phyloP scores from a whole-genome alignment of 2,888 invertebrate species.

The Agrotis ipsilon region DNA sequence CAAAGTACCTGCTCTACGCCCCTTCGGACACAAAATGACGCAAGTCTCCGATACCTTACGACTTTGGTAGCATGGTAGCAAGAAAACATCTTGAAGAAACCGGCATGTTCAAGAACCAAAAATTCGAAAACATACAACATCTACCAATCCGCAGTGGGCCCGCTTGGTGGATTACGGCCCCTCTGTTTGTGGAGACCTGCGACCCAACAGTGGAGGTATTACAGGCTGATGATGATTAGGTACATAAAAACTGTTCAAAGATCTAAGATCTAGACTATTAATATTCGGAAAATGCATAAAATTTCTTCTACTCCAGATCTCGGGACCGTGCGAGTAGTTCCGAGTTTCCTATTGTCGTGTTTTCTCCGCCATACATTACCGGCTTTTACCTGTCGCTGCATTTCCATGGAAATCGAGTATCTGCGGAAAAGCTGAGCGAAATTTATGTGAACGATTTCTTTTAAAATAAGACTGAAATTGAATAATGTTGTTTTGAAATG shows the following conservation, averaged over 20 bases:
- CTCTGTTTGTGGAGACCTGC: no score
- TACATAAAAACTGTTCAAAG: not conserved
- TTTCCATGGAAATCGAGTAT: conserved; percentile 52
- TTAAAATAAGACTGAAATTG: conserved; percentile 13
- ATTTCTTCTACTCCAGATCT: conserved; percentile 1
- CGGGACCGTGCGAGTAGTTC: conserved; percentile 4
- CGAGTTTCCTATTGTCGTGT: conserved; percentile 44
- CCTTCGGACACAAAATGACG: no score
- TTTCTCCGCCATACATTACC: conserved; percentile 57
- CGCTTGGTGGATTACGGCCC: no score
- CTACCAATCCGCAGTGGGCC: no score
- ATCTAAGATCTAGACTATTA: conserved; percentile 11
- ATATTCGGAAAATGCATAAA: conserved; percentile 2
- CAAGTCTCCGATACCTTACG: no score
- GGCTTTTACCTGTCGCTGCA: conserved; percentile 60
- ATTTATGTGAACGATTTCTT: conserved; percentile 40
- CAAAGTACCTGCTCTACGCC: no score
- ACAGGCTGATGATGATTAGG: no score
- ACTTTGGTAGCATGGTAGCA: no score
- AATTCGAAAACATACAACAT: no score
- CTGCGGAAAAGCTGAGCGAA: conserved; percentile 36
- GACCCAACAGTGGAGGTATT: no score
- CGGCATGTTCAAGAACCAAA: no score
- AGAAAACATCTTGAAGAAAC: no score
- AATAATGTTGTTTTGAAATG: conserved; percentile 36